Percentiles rank a stretch among this genome's conserved stretches.
Conservation (phyloP, 35 echinoderm and acorn worm genomes). For the Strongylocentrotus purpuratus region DNA sequence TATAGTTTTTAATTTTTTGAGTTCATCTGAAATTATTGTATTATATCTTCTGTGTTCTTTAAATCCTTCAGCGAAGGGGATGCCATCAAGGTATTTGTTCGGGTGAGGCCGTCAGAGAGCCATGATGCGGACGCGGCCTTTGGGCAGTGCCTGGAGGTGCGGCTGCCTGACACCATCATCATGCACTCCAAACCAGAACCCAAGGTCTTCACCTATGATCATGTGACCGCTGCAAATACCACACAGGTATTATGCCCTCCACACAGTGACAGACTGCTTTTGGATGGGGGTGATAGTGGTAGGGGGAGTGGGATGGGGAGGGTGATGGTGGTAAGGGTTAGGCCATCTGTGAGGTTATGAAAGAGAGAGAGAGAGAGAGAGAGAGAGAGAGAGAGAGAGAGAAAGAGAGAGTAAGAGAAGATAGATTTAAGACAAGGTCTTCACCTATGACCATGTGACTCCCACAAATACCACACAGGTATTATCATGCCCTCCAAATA, state of each 20-base stretch:
- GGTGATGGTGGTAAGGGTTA: too few relatives aligned
- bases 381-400: too few relatives aligned
- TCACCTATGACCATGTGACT: constrained; percentile 96
- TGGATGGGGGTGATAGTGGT: too few relatives aligned
- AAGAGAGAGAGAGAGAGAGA: too few relatives aligned
- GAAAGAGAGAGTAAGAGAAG: too few relatives aligned
- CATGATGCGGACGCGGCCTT: constrained; percentile 56
- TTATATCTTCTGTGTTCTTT: too few relatives aligned
- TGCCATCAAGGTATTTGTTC: constrained; percentile 88
- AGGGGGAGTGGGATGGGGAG: too few relatives aligned
- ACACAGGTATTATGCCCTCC: constrained; percentile 72
- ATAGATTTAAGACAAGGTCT: not conserved
- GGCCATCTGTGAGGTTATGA: too few relatives aligned
- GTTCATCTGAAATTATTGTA: not conserved
- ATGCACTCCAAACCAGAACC: constrained; percentile 73
- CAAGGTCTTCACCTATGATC: constrained; percentile 93
- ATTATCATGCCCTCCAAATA: not conserved
- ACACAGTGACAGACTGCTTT: too few relatives aligned
- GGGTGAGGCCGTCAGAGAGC: constrained; percentile 76
- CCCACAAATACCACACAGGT: constrained; percentile 89
- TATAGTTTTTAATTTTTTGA: not conserved
- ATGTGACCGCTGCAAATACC: constrained; percentile 83
- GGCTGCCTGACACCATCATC: constrained; percentile 77
- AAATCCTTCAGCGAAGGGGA: constrained; percentile 68
- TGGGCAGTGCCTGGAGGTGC: constrained; percentile 82